Conservation (phyloP, 2,888 invertebrate species). For the Cistogaster globosa region DNA sequence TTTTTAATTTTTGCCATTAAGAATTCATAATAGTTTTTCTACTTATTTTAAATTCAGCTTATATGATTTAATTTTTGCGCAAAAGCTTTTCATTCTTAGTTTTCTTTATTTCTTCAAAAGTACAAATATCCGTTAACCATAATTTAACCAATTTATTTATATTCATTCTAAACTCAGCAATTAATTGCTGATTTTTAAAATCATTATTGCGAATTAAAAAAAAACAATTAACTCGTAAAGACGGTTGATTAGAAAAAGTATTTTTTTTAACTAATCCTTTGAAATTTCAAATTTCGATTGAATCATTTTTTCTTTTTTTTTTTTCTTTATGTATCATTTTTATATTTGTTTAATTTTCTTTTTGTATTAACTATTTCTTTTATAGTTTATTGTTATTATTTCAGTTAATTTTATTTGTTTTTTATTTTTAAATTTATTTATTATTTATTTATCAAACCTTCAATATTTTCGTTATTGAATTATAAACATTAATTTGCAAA, state of each 20-base stretch:
- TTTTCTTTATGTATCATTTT: background rate
- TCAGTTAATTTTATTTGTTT: too few species aligned
- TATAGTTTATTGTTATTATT: too few species aligned
- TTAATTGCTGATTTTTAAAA: background rate
- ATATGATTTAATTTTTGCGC: background rate
- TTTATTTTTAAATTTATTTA: too few species aligned
- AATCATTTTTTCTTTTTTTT: too few species aligned
- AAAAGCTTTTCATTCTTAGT: background rate
- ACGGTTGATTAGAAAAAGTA: background rate
- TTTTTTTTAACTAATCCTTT: background rate
- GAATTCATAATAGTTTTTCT: background rate
- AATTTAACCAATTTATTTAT: background rate
- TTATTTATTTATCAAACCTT: too few species aligned
- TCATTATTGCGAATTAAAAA: background rate
- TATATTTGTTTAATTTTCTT: background rate
- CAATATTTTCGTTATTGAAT: too few species aligned
- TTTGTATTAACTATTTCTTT: background rate
- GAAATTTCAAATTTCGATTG: too few species aligned
- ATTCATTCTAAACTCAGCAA: background rate
- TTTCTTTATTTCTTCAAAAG: conserved; percentile 23
- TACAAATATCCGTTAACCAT: conserved; percentile 45
- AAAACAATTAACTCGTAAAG: background rate
- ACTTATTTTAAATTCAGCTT: background rate
- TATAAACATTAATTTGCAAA: too few species aligned
- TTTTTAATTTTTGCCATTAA: background rate